Evolutionary conservation across 2,797 vertebrate genomes (phyloP).

Genomic region (Sarcoramphus papa): DNA sequence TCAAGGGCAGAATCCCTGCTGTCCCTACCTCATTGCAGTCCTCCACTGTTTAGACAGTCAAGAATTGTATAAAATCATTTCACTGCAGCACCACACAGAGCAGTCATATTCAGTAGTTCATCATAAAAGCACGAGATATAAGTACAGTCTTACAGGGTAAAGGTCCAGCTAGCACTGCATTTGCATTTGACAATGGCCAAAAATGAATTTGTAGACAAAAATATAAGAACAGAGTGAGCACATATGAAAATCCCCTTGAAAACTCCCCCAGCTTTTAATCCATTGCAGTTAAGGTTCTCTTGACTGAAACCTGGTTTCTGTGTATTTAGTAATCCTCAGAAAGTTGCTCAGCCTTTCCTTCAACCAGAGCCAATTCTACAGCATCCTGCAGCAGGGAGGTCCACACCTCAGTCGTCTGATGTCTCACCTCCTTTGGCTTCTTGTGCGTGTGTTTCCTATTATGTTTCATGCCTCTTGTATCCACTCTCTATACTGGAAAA

Average conservation of each 20-base stretch:
- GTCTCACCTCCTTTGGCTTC: background rate
- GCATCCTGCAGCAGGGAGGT: background rate
- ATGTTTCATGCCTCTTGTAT: background rate
- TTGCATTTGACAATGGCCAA: background rate
- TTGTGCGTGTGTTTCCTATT: background rate
- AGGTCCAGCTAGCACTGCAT: background rate
- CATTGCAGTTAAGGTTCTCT: background rate
- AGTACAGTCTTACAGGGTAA: background rate
- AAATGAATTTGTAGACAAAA: background rate
- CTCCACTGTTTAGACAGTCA: background rate
- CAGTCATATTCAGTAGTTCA: background rate
- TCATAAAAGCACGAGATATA: background rate
- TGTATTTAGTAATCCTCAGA: background rate
- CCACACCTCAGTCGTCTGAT: too few relatives aligned
- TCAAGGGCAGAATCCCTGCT: background rate
- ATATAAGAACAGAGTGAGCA: background rate
- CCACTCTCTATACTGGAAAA: background rate
- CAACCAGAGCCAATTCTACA: background rate
- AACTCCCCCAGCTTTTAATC: background rate
- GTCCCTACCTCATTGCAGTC: background rate
- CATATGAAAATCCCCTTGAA: background rate
- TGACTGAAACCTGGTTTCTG: background rate
- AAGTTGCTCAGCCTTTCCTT: background rate
- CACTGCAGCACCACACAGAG: background rate
- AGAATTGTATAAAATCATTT: background rate